phyloP scores from a whole-genome alignment of 1,140 invertebrate genomes.

The Ericerus pela region DNA sequence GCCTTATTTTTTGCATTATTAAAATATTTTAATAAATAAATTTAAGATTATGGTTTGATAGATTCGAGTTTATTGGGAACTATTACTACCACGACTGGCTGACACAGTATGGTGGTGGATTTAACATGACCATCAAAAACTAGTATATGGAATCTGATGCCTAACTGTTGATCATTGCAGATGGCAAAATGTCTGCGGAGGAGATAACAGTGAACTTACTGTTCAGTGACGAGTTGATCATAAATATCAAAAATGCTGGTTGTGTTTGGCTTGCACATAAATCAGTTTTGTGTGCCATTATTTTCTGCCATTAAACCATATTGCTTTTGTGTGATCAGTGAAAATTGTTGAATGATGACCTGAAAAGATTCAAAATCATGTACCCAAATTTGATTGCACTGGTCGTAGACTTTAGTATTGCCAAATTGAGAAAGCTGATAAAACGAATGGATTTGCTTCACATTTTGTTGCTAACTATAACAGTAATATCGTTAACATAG shows the following conservation, averaged over 20 bases:
- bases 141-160: slow-evolving; percentile 27
- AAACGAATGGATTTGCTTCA: slow-evolving; percentile 53
- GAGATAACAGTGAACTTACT: slow-evolving; percentile 4
- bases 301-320: slow-evolving; percentile 53
- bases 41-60: slow-evolving; percentile 47
- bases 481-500: no score
- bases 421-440: slow-evolving; percentile 54
- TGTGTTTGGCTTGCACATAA: no score
- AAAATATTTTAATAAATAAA: no score
- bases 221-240: slow-evolving; percentile 12
- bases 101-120: slow-evolving; percentile 49
- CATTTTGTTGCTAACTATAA: slow-evolving; percentile 47
- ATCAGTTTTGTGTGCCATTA: no score
- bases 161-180: slow-evolving; percentile 10
- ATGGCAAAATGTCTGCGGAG: slow-evolving; percentile 14
- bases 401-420: slow-evolving; percentile 59
- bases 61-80: slow-evolving; percentile 49
- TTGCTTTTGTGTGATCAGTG: slow-evolving; percentile 58
- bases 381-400: slow-evolving; percentile 75
- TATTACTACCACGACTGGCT: slow-evolving; percentile 58
- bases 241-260: slow-evolving; percentile 23
- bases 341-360: slow-evolving; percentile 33
- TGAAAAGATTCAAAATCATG: slow-evolving; percentile 43
- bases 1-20: no score
- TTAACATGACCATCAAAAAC: slow-evolving; percentile 39